Percentiles rank a stretch among this genome's conserved stretches.
These are phyloP conservation scores for Leucoma salicis DNA, from an alignment of 2,888 invertebrate genomes.

Conservation along the genomic window DNA sequence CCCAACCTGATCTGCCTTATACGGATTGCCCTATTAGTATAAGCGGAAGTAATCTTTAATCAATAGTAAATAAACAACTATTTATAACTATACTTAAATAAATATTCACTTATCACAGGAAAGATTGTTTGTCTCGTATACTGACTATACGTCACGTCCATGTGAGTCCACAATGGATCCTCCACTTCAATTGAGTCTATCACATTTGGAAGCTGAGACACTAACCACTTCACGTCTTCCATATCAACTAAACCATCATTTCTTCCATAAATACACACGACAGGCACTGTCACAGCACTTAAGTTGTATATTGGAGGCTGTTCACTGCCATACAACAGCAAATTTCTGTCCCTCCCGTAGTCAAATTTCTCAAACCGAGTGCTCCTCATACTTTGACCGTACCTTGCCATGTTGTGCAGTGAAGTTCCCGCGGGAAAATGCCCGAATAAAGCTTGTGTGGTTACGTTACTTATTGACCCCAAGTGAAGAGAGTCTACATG, in stretches of 20 bases:
- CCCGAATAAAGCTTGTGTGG: conserved; percentile 42
- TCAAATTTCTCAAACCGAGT: conserved; percentile 55
- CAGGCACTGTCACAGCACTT: conserved; percentile 47
- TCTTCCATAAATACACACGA: conserved; percentile 53
- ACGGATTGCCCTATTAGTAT: no score
- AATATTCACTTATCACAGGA: conserved; percentile 70
- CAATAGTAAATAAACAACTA: not conserved
- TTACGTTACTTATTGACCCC: conserved; percentile 51
- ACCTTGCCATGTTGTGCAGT: conserved; percentile 50
- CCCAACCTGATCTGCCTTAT: no score
- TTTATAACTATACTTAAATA: conserved; percentile 31
- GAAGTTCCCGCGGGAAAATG: conserved; percentile 50
- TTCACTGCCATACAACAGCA: conserved; percentile 45
- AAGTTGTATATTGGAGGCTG: conserved; percentile 52
- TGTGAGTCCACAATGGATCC: conserved; percentile 61
- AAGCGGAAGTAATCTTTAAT: no score
- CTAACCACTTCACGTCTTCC: conserved; percentile 79
- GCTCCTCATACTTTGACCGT: conserved; percentile 51
- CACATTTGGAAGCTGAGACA: conserved; percentile 78
- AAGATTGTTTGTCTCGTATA: conserved; percentile 25
- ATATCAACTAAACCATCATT: conserved; percentile 83
- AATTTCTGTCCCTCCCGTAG: conserved; percentile 50
- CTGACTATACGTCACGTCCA: conserved; percentile 50
- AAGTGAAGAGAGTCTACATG: conserved; percentile 40
- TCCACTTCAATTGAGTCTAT: conserved; percentile 79